Conservation (phyloP, 2,797 vertebrate genomes). For the Rousettus madagascariensis region DNA sequence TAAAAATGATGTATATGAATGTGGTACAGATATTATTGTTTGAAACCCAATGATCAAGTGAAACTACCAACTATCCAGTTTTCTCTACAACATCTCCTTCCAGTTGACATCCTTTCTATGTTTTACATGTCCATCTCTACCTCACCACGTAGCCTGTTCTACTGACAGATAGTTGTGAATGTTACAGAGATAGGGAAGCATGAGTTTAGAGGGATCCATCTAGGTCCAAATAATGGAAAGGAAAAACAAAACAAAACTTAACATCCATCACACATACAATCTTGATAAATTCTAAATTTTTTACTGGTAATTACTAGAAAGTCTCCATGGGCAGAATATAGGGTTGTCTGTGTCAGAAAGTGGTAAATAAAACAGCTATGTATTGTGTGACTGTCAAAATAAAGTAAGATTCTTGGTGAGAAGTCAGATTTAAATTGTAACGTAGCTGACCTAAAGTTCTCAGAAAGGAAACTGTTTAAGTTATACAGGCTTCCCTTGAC, state of each 20-base stretch:
- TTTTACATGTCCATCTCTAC: background rate
- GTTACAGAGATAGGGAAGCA: background rate
- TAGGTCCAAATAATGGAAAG: background rate
- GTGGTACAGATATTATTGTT: background rate
- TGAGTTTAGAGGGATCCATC: background rate
- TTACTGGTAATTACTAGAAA: background rate
- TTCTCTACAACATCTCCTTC: conserved; percentile 37
- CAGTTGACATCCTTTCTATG: background rate
- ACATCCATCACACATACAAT: background rate
- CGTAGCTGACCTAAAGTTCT: background rate
- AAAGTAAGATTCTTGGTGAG: background rate
- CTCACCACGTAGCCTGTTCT: background rate
- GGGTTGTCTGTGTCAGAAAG: background rate
- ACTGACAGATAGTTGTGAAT: background rate
- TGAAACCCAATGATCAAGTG: background rate
- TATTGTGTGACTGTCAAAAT: background rate
- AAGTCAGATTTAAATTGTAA: background rate
- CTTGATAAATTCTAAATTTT: conserved; percentile 7
- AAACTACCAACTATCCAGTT: background rate
- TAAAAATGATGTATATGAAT: background rate
- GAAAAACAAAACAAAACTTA: background rate
- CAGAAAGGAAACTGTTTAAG: background rate
- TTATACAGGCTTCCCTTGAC: background rate
- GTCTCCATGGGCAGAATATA: background rate
- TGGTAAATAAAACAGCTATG: background rate